Base-by-base conservation (phyloP, 1,140 invertebrate species). In the Thalassaphorura encarpata region DNA sequence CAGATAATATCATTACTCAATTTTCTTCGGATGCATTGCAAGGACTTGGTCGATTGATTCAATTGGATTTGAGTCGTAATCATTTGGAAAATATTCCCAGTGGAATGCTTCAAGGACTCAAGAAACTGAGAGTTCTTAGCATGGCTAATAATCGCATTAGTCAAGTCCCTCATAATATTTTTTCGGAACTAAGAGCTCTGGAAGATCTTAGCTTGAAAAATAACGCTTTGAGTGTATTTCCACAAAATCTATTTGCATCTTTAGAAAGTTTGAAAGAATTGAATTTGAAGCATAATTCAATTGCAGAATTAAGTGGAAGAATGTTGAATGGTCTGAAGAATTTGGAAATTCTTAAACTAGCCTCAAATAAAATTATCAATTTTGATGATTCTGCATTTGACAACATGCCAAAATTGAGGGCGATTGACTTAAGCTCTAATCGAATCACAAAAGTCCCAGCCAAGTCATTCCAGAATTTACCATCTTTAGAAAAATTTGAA, bases 31-130 rank as follows among this genome's bases (percentile, higher is more conserved):
- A 81, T 49, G 77, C 82, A 23, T 78, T 91, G 2, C 72, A 74
- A 48, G 77, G 83, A 1, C 71, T 87, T 11, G 66, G 71, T 1
- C 73, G 78, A 28, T 67, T 90, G 0, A 76, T 79, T 52, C 79
- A 83, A 58, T 68, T 91, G 6, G 83, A 83, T 69, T 67, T 91
- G 11, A 76, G 81, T 33, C 81, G 85, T 23, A 92, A 91, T 69
- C 77, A 81, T 51, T 71, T 92, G 48, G 82, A 85, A 60, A 72
- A 77, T 26, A 72, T 90, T 26, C 77, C 80, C 58, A 76, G 82
- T 11, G 78, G 81, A 54, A 68, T 82, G 3, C 80, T 90, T 24
- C 75, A 79, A 51, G 80, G 83, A 29, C 83, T 82, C 58, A 66
- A 69, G 8, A 73, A 76, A 53, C 68, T 90, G 26, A 79, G 80